Evolutionary conservation across 2,113 vertebrate species (phyloP), one percentile per base, ranked within the genome.

Genomic region (Cynopterus brachyotis): DNA sequence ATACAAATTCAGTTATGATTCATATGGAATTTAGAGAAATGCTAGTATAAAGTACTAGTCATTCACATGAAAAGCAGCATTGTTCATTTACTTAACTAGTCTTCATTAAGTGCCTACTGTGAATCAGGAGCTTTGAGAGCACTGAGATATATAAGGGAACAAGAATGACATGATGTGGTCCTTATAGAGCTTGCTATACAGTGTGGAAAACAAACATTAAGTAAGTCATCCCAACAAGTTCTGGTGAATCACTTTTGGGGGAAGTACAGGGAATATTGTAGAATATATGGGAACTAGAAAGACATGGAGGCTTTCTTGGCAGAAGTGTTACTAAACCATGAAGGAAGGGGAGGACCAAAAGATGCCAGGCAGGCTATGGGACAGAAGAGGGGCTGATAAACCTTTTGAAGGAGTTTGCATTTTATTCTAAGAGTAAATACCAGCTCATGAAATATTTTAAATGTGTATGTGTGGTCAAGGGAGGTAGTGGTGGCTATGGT

Each of bases 401-500:
- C 17, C 28, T 81, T 87, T 75, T 30, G 2, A 76, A 60, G 28
- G 47, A 81, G 9, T 78, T 82, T 35, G 11, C 22, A 17, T 55
- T 85, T 96, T 86, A 82, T 47, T 53, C 26, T 26, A 57, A 42
- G 64, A 87, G 19, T 28, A 76, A 88, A 76, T 87, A 67, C 16
- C 28, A 87, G 50, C 35, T 3, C n/a, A 35, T 24, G 35, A 42
- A 28, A 79, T 11, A 70, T 69, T 72, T 24, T 72, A 59, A n/a
- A 35, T n/a, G 3, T 59, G 22, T 72, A 20, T 73, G 9, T 70
- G 37, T 37, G 50, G 12, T 6, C 40, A 19, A 16, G 28, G 30
- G 30, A 45, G 22, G 7, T 30, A 22, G 42, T 15, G 40, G 16
- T 57, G 81, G 22, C 30, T 40, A 60, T 24, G 6, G 20, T 92